A percentile compares a stretch with the other conserved stretches of the same genome.
These are phyloP conservation scores for Cephus cinctus DNA, from an alignment of 1,140 invertebrate genomes.

Conservation along the genomic window DNA sequence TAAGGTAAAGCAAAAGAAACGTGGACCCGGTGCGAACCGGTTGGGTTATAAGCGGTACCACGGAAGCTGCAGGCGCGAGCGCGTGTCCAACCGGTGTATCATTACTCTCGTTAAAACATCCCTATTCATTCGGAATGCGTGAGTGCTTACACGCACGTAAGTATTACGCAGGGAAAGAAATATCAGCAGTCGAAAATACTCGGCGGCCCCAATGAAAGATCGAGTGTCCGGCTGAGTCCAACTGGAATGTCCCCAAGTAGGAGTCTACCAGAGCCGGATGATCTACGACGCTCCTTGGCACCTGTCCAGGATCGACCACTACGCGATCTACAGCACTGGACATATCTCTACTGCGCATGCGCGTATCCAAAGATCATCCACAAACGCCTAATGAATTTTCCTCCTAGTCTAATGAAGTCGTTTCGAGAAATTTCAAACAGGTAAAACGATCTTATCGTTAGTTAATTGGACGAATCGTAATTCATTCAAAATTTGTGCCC, in stretches of 20 bases:
- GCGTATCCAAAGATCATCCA: not conserved
- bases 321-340: too few species aligned
- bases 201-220: too few species aligned
- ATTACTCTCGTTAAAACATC: constrained; percentile 39
- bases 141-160: too few species aligned
- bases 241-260: too few species aligned
- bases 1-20: constrained; percentile 21
- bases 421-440: constrained; percentile 42
- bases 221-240: too few species aligned
- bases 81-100: constrained; percentile 37
- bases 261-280: too few species aligned
- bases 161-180: too few species aligned
- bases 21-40: constrained; percentile 23
- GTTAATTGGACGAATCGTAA: constrained; percentile 38
- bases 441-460: constrained; percentile 43
- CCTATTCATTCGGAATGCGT: constrained; percentile 36
- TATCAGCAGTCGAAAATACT: too few species aligned
- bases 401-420: constrained; percentile 52
- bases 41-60: constrained; percentile 31
- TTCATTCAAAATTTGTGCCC: too few species aligned
- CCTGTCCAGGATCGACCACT: too few species aligned
- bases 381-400: constrained; percentile 44
- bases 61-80: constrained; percentile 29
- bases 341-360: too few species aligned
- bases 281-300: too few species aligned